Conservation (phyloP, 2,113 vertebrate genomes). For the Rhabdomys dilectus region DNA sequence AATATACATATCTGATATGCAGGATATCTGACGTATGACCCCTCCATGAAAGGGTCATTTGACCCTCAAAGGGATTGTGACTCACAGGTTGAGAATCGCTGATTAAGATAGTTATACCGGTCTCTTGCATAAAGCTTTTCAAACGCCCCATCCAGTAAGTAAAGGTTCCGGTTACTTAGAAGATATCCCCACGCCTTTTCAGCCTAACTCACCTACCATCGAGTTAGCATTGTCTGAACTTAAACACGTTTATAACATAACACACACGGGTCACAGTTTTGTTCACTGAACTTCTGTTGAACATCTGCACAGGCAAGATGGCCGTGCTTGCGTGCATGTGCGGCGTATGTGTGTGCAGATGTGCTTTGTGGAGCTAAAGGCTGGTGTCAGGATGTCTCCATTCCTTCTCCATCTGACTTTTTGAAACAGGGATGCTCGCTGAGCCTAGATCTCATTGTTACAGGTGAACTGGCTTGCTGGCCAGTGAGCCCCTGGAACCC, state of each 20-base stretch:
- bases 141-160: neutral
- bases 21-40: neutral
- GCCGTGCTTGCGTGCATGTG: no score
- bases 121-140: neutral
- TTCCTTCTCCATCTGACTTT: neutral
- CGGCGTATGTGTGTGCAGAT: neutral
- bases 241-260: neutral
- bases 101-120: neutral
- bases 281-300: neutral
- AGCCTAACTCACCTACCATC: neutral
- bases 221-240: neutral
- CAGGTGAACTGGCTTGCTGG: no score
- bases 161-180: neutral
- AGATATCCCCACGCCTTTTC: neutral
- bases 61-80: neutral
- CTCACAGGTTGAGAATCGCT: neutral
- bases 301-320: neutral
- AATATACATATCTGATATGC: neutral
- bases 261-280: neutral
- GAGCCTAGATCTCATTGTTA: neutral
- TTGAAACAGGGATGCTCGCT: neutral
- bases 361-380: neutral
- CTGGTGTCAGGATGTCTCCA: neutral
- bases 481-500: neutral
- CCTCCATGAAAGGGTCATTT: neutral